Conservation (phyloP, 2,113 vertebrate species). For the Brienomyrus brachyistius region DNA sequence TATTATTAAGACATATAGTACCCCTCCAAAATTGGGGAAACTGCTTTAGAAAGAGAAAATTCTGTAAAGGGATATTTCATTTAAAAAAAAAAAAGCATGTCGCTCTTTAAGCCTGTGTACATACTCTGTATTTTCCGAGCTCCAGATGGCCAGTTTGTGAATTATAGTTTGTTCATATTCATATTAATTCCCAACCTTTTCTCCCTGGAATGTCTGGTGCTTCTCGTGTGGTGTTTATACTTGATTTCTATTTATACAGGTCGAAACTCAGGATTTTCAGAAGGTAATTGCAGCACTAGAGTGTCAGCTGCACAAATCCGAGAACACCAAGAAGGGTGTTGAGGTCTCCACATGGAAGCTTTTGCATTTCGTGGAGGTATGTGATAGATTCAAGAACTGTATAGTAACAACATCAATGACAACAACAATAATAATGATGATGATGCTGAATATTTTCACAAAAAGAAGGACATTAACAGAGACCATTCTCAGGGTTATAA, state of each 20-base stretch:
- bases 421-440: background rate
- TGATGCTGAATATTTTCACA: background rate
- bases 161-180: background rate
- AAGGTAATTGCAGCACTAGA: slow-evolving; percentile 79
- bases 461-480: background rate
- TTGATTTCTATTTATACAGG: slow-evolving; percentile 50
- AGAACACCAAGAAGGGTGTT: slow-evolving; percentile 70
- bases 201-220: background rate
- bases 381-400: background rate
- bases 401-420: background rate
- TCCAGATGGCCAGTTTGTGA: background rate
- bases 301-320: slow-evolving; percentile 82
- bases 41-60: background rate
- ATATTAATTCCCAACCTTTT: background rate
- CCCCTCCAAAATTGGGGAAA: background rate
- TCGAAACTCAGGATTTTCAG: slow-evolving; percentile 72
- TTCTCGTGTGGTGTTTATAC: background rate
- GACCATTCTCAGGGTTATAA: background rate
- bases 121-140: background rate
- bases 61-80: background rate
- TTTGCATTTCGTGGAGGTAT: slow-evolving; percentile 86
- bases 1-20: background rate
- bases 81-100: background rate
- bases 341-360: slow-evolving; percentile 79
- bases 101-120: background rate